Conservation (phyloP, 2,113 vertebrate species). For the Siphamia tubifer region DNA sequence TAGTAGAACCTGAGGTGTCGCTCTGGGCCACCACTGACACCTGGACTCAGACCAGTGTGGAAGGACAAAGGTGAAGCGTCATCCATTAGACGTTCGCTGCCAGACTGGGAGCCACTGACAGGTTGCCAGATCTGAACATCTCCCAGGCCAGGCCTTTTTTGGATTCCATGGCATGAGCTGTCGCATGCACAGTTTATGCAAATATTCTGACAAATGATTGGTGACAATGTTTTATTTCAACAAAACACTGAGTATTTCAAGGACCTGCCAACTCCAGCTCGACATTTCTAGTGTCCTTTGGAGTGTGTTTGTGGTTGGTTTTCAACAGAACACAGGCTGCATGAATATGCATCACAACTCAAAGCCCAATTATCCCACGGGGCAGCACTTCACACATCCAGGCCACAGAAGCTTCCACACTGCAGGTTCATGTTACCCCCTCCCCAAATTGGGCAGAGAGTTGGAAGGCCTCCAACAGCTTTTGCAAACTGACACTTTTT, state of each 20-base stretch:
- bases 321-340: not conserved
- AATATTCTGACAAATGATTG: not conserved
- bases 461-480: not conserved
- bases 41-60: not conserved
- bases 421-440: constrained; percentile 5
- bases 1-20: not conserved
- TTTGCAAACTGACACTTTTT: too few relatives aligned
- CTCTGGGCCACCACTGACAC: not conserved
- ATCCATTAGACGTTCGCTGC: not conserved
- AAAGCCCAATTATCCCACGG: not conserved
- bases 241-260: not conserved
- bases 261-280: not conserved
- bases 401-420: constrained; percentile 2
- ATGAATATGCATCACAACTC: constrained; percentile 21
- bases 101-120: not conserved
- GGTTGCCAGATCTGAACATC: not conserved
- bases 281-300: not conserved
- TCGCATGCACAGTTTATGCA: not conserved
- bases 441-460: not conserved
- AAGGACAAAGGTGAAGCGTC: not conserved
- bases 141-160: not conserved
- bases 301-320: not conserved
- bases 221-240: not conserved
- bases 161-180: not conserved
- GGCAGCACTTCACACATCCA: constrained; percentile 6